phyloP scores from a whole-genome alignment of 2,797 vertebrate genomes.

The Natrix natrix region DNA sequence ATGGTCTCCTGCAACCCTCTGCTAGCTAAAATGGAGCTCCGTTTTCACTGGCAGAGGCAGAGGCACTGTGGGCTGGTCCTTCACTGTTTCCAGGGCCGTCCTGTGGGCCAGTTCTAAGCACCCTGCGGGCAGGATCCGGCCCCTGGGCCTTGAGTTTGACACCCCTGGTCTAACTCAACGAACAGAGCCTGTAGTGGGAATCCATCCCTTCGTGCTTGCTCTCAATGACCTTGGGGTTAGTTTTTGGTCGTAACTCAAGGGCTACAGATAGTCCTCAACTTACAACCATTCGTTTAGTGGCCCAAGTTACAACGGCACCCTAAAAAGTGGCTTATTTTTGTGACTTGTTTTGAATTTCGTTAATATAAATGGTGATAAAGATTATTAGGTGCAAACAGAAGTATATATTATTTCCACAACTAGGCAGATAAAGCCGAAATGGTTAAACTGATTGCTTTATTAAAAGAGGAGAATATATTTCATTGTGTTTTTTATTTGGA shows the following conservation, averaged over 20 bases:
- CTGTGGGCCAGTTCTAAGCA: too few relatives aligned
- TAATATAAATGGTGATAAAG: background rate
- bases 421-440: too few relatives aligned
- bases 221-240: background rate
- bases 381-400: background rate
- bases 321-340: background rate
- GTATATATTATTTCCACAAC: background rate
- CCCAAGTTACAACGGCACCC: rapidly evolving
- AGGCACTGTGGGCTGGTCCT: too few relatives aligned
- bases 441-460: background rate
- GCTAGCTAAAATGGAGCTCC: too few relatives aligned
- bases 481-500: background rate
- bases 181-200: background rate
- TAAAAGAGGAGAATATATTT: background rate
- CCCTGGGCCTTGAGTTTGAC: too few relatives aligned
- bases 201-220: background rate
- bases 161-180: background rate
- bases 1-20: too few relatives aligned
- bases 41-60: too few relatives aligned
- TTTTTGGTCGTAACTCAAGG: background rate
- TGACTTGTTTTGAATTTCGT: background rate
- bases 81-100: too few relatives aligned
- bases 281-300: background rate
- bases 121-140: too few relatives aligned
- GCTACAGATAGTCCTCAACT: background rate